Conservation (phyloP, 92 coral and sea anemone species). For the Actinernus sp. region DNA sequence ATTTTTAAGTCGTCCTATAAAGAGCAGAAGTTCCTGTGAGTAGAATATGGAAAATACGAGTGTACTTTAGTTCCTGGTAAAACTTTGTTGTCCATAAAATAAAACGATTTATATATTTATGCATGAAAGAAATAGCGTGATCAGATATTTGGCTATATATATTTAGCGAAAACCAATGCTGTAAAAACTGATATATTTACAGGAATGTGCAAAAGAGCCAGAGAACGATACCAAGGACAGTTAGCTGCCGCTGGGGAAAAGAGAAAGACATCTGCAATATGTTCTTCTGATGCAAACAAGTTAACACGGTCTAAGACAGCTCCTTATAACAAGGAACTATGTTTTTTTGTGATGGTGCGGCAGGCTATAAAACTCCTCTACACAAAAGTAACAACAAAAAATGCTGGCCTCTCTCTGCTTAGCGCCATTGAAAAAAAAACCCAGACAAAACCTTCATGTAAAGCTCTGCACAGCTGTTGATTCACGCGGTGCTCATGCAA, state of each 20-base stretch:
- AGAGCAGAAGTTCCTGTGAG: no score
- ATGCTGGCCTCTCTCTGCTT: conserved; percentile 63
- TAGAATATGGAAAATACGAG: no score
- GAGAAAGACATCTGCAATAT: no score
- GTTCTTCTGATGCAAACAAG: background rate
- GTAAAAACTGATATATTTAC: no score
- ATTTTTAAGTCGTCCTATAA: no score
- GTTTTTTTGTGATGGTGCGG: conserved; percentile 64
- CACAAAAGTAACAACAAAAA: conserved; percentile 45
- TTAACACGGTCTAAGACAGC: conserved; percentile 71
- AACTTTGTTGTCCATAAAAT: no score
- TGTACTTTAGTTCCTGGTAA: no score
- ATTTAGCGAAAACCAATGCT: no score
- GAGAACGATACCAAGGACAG: conserved; percentile 23
- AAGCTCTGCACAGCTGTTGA: conserved; percentile 65
- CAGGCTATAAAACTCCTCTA: conserved; percentile 54
- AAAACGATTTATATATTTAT: no score
- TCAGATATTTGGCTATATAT: no score
- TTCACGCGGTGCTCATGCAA: conserved; percentile 67
- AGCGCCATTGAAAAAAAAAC: conserved; percentile 42
- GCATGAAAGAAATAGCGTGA: no score
- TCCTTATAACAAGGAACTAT: conserved; percentile 54
- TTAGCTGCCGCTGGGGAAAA: background rate
- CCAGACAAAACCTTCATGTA: conserved; percentile 52
- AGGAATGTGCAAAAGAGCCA: conserved; percentile 35